phyloP scores from a whole-genome alignment of 2,113 vertebrate species.

The Actenoides lindsayi region DNA sequence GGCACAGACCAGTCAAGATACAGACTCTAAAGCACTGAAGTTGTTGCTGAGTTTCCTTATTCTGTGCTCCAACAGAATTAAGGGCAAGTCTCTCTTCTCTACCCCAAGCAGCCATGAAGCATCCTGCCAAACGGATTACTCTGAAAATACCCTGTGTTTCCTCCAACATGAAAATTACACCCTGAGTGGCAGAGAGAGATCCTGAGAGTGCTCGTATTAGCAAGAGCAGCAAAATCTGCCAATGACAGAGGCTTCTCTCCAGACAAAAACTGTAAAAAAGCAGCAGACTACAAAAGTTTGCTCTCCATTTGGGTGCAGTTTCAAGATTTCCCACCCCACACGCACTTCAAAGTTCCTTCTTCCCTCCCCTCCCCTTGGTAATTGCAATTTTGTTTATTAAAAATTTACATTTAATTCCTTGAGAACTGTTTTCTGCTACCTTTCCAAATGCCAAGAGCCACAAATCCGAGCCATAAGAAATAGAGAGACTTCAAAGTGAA shows the following conservation, averaged over 20 bases:
- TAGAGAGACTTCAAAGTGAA: slow-evolving; percentile 65
- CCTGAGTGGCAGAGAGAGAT: background rate
- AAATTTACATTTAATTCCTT: slow-evolving; percentile 31
- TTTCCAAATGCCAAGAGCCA: slow-evolving; percentile 62
- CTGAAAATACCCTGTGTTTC: background rate
- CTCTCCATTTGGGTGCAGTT: background rate
- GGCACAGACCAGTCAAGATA: background rate
- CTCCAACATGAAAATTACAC: background rate
- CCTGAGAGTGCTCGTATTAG: background rate
- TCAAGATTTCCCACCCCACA: background rate
- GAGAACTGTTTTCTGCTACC: slow-evolving; percentile 9
- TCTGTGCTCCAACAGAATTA: background rate
- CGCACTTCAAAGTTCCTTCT: slow-evolving; percentile 26
- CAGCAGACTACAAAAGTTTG: background rate
- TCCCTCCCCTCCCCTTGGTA: background rate
- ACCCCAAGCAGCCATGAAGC: background rate
- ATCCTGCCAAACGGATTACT: background rate
- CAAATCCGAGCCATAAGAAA: slow-evolving; percentile 61
- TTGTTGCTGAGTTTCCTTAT: background rate
- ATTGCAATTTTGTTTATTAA: slow-evolving; percentile 42
- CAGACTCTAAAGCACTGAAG: background rate
- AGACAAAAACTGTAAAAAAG: background rate
- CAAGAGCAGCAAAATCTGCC: background rate
- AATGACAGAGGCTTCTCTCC: background rate
- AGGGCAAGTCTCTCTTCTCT: background rate